Percentiles rank a stretch among this genome's conserved stretches.
Evolutionary conservation across 2,888 invertebrate genomes (phyloP).

Genomic region (Incurvaria masculella): DNA sequence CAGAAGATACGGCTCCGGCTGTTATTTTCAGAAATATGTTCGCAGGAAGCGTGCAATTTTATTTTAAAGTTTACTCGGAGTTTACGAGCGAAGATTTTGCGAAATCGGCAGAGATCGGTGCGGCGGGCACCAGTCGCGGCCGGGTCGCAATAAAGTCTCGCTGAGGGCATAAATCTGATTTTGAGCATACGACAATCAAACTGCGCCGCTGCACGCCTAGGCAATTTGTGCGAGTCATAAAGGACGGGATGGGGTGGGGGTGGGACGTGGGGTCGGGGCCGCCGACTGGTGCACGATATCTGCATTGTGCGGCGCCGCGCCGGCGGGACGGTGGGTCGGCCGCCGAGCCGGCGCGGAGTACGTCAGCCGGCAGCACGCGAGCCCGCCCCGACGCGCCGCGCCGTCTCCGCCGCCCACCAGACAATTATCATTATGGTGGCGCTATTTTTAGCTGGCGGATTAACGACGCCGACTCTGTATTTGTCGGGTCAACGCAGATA

Average conservation of each 20-base stretch:
- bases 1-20: too few species aligned
- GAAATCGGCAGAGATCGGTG: background rate
- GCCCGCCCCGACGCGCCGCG: constrained; percentile 11
- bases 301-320: constrained; percentile 43
- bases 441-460: constrained; percentile 30
- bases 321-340: constrained; percentile 51
- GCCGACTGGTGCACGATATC: constrained; percentile 42
- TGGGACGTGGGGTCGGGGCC: background rate
- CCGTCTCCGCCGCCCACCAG: constrained; percentile 20
- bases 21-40: too few species aligned
- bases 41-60: too few species aligned
- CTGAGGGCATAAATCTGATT: background rate
- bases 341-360: constrained; percentile 42
- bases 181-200: background rate
- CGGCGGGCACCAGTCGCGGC: too few species aligned
- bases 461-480: constrained; percentile 22
- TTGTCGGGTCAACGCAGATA: background rate
- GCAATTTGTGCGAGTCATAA: background rate
- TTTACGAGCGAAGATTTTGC: background rate
- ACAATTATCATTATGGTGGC: constrained; percentile 39
- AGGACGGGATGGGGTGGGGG: constrained; percentile 3
- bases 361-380: constrained; percentile 25
- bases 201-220: background rate
- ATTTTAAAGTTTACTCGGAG: too few species aligned
- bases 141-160: background rate